These are phyloP conservation scores for Hyles lineata DNA, from an alignment of 2,888 invertebrate genomes.

Conservation along the genomic window DNA sequence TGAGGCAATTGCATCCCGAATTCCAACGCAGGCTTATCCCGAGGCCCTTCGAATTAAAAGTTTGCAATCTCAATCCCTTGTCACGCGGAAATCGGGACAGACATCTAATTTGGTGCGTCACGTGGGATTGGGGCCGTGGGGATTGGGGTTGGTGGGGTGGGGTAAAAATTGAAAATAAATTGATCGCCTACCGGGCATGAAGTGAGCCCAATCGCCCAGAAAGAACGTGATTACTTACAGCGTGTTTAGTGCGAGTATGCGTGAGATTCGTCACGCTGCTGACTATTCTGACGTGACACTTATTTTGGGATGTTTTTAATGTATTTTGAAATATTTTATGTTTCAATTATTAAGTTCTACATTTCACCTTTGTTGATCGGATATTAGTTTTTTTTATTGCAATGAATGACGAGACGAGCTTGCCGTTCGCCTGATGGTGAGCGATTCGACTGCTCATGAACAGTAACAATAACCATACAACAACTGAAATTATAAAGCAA, in stretches of 20 bases:
- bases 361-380: background rate
- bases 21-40: constrained; percentile 29
- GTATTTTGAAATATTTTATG: background rate
- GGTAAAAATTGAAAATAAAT: constrained; percentile 81
- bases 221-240: constrained; percentile 64
- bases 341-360: background rate
- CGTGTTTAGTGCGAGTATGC: constrained; percentile 29
- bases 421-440: too few species aligned
- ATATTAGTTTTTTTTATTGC: too few species aligned
- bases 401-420: too few species aligned
- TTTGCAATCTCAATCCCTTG: constrained; percentile 60
- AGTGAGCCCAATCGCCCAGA: constrained; percentile 69
- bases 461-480: too few species aligned
- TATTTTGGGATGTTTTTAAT: background rate
- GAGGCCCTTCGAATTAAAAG: constrained; percentile 59
- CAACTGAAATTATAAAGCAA: too few species aligned
- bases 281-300: constrained; percentile 7
- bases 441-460: too few species aligned
- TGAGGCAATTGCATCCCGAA: constrained; percentile 6
- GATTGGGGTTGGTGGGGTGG: constrained; percentile 40
- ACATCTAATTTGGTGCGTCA: constrained; percentile 69
- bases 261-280: constrained; percentile 9
- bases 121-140: constrained; percentile 28
- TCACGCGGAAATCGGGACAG: constrained; percentile 65
- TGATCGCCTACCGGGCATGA: constrained; percentile 68